A percentile compares a stretch with the other conserved stretches of the same genome.
Evolutionary conservation across 2,113 vertebrate species (phyloP).

Genomic region (Cygnus atratus): DNA sequence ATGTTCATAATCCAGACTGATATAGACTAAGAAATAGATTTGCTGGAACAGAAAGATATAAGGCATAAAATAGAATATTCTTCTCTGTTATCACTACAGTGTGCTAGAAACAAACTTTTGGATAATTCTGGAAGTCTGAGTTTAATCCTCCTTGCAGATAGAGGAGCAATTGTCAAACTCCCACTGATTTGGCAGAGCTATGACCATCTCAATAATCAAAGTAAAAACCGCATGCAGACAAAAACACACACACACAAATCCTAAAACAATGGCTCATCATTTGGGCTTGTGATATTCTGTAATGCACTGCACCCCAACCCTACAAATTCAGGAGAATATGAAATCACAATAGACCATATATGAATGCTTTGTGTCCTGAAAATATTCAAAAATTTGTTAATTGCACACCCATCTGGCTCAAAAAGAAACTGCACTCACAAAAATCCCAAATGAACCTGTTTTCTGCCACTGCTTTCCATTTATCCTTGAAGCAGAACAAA

Average conservation of each 20-base stretch:
- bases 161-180: neutral
- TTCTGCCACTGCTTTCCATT: neutral
- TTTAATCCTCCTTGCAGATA: neutral
- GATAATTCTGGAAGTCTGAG: neutral
- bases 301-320: neutral
- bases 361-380: neutral
- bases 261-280: neutral
- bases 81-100: neutral
- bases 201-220: neutral
- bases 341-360: neutral
- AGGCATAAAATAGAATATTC: neutral
- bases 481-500: neutral
- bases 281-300: neutral
- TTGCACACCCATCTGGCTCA: constrained; percentile 59
- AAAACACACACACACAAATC: neutral
- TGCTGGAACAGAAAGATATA: neutral
- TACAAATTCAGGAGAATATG: neutral
- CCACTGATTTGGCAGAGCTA: neutral
- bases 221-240: neutral
- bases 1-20: neutral
- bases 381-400: constrained; percentile 13
- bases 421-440: constrained; percentile 26
- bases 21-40: neutral
- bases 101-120: neutral
- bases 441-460: neutral